Evolutionary conservation across 1,140 invertebrate genomes (phyloP), one percentile per base, ranked within the genome.

Genomic region (Drosophila suzukii): DNA sequence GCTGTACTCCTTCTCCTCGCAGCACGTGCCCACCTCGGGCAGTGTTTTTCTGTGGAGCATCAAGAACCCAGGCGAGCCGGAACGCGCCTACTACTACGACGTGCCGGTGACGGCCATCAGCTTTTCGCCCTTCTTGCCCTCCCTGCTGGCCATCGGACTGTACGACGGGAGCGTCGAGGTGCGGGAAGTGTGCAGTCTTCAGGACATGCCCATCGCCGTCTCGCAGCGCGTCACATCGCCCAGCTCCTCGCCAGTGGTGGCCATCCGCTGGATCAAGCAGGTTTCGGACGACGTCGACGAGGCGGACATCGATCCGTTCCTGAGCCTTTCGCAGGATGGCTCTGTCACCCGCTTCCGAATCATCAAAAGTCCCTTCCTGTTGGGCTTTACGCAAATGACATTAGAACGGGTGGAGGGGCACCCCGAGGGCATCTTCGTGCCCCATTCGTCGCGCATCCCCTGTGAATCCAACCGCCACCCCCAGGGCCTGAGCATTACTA

Each of bases 41-140:
- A 78, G 91, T 20, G 93, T 98, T 3, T 94, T 95, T 47, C 93
- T 97, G 51, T 98, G 96, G 96, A 95, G 94, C 73, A 95, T 97
- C 0, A 98, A 98, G 93, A 98, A 98, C 92, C 97, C 97, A 0
- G 94, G 94, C 6, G 95, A 96, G 80, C 97, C 97, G 0, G 97
- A 97, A 91, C 94, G 95, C 72, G 79, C 94, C 0, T 97, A 95
- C 81, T 78, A 92, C 12, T 97, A 97, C 70, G 90, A 94, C 2
- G 94, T 93, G 61, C 94, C 96, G 0, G 94, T 98, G 0, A 96
- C 96, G 8, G 94, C 95, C 55, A 89, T 98, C 0, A 94, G 95
- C 53, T 97, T 97, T 93, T 96, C 97, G 39, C 93, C 92, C 4
- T 92, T 92, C 59, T 93, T 94, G 66, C 95, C 96, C 0, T 95